These are phyloP conservation scores for Aporophyla lueneburgensis DNA, from an alignment of 2,888 invertebrate genomes.

Conservation along the genomic window DNA sequence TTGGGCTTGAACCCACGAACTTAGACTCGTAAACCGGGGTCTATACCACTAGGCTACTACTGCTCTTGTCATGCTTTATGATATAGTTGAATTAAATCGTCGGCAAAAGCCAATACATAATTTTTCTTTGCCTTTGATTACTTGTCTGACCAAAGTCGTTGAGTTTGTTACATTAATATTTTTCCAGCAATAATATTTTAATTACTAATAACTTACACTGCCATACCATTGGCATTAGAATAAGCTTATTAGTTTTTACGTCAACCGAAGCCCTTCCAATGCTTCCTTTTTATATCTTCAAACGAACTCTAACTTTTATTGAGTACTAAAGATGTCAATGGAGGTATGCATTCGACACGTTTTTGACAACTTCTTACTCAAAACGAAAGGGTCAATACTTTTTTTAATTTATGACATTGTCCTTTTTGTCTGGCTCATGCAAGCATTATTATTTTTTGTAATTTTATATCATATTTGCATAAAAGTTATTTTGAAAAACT, in stretches of 20 bases:
- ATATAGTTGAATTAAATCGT: too few relatives aligned
- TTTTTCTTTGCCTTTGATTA: too few relatives aligned
- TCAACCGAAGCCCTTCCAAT: conserved; percentile 49
- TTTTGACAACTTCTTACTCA: not conserved
- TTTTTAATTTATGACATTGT: not conserved
- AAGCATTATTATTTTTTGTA: not conserved
- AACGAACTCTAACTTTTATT: conserved; percentile 10
- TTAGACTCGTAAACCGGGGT: too few relatives aligned
- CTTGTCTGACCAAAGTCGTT: too few relatives aligned
- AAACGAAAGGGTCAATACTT: not conserved
- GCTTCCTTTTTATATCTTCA: conserved; percentile 26
- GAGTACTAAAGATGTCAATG: not conserved
- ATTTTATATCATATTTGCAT: not conserved
- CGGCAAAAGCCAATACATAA: too few relatives aligned
- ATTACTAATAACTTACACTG: not conserved
- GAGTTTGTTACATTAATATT: not conserved
- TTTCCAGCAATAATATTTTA: not conserved
- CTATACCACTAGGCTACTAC: too few relatives aligned
- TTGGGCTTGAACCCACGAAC: too few relatives aligned
- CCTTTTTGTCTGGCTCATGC: not conserved
- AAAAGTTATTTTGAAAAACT: not conserved
- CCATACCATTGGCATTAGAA: conserved; percentile 39
- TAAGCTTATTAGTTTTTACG: conserved; percentile 58
- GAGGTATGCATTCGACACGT: not conserved
- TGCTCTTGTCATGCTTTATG: too few relatives aligned